Base-by-base conservation (phyloP, 1,140 invertebrate genomes). In the Scaptomyza pallida region DNA sequence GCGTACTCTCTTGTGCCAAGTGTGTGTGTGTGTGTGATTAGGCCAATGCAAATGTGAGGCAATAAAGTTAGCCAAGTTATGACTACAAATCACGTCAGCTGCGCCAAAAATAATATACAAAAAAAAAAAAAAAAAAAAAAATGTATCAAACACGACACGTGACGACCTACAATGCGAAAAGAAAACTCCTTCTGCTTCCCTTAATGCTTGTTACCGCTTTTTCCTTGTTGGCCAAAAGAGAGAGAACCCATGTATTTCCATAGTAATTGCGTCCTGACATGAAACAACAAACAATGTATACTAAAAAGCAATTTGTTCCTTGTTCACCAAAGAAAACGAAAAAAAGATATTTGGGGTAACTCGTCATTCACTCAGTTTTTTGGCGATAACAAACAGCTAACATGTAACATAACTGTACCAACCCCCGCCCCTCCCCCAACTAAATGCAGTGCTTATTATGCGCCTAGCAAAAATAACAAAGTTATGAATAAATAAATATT, bases 401-500 rank as follows among this genome's bases (percentile, higher is more conserved):
- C 6, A 15, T n/a, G 16, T 1, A 15, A 57, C 9, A 23, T 5
- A 15, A n/a, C 3, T 9, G 12, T 0, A 17, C 3, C 5, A 4
- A 3, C 37, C n/a, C 2, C 30, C 2, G 10, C 1, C 21, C 2
- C 19, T 10, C 4, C 5, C 3, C 2, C 33, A 19, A 41, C 65
- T 63, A 63, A 70, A 70, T 51, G 60, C 16, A 45, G 9, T 13
- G 67, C 67, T 71, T 65, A 71, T 71, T 65, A 71, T 72, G 69
- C 62, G 65, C 50, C 65, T 30, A 9, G 26, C 6, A 69, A 68
- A 47, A 70, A 57, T 30, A 65, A 50, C 74, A 59, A 72, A 86
- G 78, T 81, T 85, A 85, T 85, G 81, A 85, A 85, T 85, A 85
- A 85, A 85, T 85, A 85, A 85, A 85, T 88, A 85, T 85, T 81